Evolutionary conservation across 2,888 invertebrate species (phyloP).

Genomic region (Dasypolia templi): DNA sequence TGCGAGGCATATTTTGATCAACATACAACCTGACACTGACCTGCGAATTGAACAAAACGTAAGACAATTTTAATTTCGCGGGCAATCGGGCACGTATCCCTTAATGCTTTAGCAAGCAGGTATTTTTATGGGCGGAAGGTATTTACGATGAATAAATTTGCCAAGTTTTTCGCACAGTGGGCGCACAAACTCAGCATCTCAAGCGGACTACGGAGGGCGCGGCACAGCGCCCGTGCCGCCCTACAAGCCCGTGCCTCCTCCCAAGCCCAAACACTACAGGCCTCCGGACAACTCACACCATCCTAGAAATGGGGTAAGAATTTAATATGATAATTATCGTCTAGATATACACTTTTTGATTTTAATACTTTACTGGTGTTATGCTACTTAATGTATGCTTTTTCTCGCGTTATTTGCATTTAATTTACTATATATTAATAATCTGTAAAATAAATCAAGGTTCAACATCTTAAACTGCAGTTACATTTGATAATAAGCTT

Average conservation of each 20-base stretch:
- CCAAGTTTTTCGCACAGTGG: conserved; percentile 71
- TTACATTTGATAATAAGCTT: not conserved
- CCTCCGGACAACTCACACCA: conserved; percentile 90
- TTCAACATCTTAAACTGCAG: not conserved
- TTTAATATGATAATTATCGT: not conserved
- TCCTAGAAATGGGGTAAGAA: conserved; percentile 83
- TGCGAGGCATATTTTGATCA: no score
- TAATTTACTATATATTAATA: no score
- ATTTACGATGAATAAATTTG: not conserved
- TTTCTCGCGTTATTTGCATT: not conserved
- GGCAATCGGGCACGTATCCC: no score
- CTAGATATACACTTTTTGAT: not conserved
- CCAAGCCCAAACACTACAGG: conserved; percentile 97
- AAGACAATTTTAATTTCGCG: no score
- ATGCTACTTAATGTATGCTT: not conserved
- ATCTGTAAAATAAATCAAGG: not conserved
- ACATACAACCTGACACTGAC: no score
- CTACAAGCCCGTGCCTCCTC: conserved; percentile 97
- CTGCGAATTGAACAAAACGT: no score
- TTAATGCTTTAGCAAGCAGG: no score
- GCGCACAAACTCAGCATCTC: conserved; percentile 91
- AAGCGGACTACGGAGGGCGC: conserved; percentile 90
- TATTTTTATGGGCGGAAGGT: not conserved
- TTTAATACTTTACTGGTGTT: not conserved
- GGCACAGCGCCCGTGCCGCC: conserved; percentile 80